Evolutionary conservation across 2,113 vertebrate species (phyloP), one percentile per base, ranked within the genome.

Genomic region (Pongo abelii): DNA sequence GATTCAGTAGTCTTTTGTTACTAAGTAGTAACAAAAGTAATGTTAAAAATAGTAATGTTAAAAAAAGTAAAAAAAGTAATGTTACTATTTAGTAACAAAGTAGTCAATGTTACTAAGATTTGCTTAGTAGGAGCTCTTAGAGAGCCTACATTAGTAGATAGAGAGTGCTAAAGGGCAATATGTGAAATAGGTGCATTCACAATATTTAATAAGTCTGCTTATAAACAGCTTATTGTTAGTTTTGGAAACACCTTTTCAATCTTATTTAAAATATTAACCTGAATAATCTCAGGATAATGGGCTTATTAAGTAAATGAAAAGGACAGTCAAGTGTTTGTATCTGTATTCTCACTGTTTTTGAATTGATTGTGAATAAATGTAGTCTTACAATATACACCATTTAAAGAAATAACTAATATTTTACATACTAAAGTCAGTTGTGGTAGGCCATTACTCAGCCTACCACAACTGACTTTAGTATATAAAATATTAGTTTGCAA

Each of bases 271-370:
- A 43, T 87, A 69, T n/a, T 14, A 81, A 83, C 59, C 86, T 52
- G 40, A 87, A 55, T 30, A 75, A 23, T 77, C 43, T 74, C 16
- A 50, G 67, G 30, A 74, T 72, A 90, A 86, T 43, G 50, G n/a
- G 3, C 18, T 93, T 81, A 69, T 55, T 79, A 70, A 91, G 22
- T 43, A 91, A 93, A 87, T 93, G 78, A 55, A 97, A 89, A 86
- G 32, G 30, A 10, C 7, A n/a, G 10, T 57, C 40, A 75, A 17
- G 23, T 86, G 13, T 81, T 79, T 59, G 25, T 57, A 50, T 90
- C 32, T 93, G 38, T 22, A 74, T 85, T 86, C 67, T 83, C 2
- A 25, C 43, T 81, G n/a, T 83, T 74, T 84, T 67, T 86, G 27
- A 83, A 69, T 83, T 75, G 67, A 86, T 70, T 69, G 46, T 81